phyloP scores from a whole-genome alignment of 2,113 vertebrate genomes.

The Oenanthe melanoleuca region DNA sequence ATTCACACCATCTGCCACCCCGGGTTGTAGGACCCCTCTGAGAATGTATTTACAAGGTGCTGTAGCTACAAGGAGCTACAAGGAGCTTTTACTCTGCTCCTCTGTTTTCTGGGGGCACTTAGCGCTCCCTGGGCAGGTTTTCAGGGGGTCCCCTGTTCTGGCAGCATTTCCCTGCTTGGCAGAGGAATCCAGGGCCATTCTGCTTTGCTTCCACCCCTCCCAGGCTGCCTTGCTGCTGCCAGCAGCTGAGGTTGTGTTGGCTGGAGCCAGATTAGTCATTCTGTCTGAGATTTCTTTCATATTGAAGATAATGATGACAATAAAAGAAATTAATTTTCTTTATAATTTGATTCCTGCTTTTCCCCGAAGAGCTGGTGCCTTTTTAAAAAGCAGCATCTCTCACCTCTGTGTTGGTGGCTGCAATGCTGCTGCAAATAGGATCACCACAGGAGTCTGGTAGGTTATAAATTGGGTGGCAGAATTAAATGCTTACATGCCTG shows the following conservation, averaged over 20 bases:
- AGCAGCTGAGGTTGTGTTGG: background rate
- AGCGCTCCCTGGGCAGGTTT: fast-evolving
- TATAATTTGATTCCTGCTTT: background rate
- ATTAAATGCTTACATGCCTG: constrained; percentile 32
- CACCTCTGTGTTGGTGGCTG: background rate
- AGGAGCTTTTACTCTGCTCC: background rate
- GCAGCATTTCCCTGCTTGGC: background rate
- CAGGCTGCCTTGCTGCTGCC: background rate
- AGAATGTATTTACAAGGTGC: background rate
- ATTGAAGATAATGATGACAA: constrained; percentile 2
- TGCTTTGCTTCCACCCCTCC: background rate
- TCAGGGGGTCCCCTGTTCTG: background rate
- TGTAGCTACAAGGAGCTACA: background rate
- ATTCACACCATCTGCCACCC: background rate
- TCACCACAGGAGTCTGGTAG: background rate
- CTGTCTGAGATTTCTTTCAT: constrained; percentile 19
- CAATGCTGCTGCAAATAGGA: background rate
- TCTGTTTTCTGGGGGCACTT: background rate
- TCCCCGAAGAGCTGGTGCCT: background rate
- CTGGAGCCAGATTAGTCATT: background rate
- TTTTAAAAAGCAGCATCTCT: background rate
- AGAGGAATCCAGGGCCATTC: fast-evolving
- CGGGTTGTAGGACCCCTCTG: fast-evolving
- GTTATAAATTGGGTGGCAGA: constrained; percentile 42
- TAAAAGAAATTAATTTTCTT: constrained; percentile 38